phyloP scores from a whole-genome alignment of 2,797 vertebrate species.

The Erethizon dorsatum region DNA sequence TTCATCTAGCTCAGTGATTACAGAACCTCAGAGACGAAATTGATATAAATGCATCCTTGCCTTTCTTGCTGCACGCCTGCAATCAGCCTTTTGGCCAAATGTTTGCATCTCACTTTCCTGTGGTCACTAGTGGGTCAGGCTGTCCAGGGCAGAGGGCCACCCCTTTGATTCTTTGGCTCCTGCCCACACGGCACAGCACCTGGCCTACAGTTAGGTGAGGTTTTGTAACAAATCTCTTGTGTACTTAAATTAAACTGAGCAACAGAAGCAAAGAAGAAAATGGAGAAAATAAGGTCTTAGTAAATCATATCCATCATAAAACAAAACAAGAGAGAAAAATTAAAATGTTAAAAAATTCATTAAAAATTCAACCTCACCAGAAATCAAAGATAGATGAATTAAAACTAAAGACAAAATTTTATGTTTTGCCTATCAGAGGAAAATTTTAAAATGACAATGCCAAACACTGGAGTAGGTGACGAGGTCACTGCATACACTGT shows the following conservation, averaged over 20 bases:
- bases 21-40: background rate
- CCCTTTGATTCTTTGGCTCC: background rate
- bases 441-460: background rate
- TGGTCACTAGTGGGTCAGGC: background rate
- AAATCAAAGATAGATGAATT: background rate
- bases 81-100: background rate
- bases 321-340: background rate
- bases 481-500: background rate
- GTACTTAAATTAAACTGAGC: constrained; percentile 4
- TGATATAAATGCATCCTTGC: fast-evolving
- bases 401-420: background rate
- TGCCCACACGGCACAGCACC: background rate
- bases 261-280: background rate
- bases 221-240: background rate
- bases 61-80: background rate
- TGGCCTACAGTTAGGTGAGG: background rate
- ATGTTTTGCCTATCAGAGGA: background rate
- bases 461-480: background rate
- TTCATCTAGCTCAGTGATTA: background rate
- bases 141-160: background rate
- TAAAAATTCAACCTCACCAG: background rate
- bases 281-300: constrained; percentile 7
- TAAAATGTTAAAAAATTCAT: background rate
- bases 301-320: background rate
- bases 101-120: background rate